phyloP scores from a whole-genome alignment of 2,888 invertebrate genomes.

The Amphipyra tragopoginis region DNA sequence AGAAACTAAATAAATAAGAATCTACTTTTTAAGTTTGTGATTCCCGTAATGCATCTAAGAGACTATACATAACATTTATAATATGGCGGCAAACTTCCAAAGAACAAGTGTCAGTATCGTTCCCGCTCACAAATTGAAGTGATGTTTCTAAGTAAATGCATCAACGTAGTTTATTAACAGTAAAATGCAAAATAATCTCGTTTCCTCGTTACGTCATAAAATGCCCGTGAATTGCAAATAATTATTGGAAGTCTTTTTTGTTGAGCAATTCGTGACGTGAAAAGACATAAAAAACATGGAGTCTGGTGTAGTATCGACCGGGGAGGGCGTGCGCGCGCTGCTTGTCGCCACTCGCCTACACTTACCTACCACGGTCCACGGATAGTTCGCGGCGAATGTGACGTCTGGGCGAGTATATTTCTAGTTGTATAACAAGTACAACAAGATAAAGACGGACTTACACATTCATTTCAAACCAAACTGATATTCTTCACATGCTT shows the following conservation, averaged over 20 bases:
- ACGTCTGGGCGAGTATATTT: constrained; percentile 55
- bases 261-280: constrained; percentile 83
- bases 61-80: constrained; percentile 2
- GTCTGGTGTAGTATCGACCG: constrained; percentile 88
- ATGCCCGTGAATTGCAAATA: constrained; percentile 66
- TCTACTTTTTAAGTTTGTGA: too few species aligned
- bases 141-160: constrained; percentile 16
- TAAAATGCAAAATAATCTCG: constrained; percentile 36
- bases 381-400: constrained; percentile 58
- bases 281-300: constrained; percentile 88
- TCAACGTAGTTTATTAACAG: constrained; percentile 20
- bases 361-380: constrained; percentile 52
- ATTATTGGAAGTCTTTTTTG: constrained; percentile 81
- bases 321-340: constrained; percentile 82
- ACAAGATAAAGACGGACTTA: constrained; percentile 39
- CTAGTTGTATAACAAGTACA: constrained; percentile 44
- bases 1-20: too few species aligned
- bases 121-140: constrained; percentile 4
- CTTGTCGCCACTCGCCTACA: constrained; percentile 60
- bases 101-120: constrained; percentile 8
- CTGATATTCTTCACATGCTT: constrained; percentile 17
- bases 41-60: too few species aligned
- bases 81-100: constrained; percentile 29
- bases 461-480: constrained; percentile 26
- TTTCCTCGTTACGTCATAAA: constrained; percentile 61